phyloP scores from a whole-genome alignment of 2,113 vertebrate species.

The Pontoporia blainvillei region DNA sequence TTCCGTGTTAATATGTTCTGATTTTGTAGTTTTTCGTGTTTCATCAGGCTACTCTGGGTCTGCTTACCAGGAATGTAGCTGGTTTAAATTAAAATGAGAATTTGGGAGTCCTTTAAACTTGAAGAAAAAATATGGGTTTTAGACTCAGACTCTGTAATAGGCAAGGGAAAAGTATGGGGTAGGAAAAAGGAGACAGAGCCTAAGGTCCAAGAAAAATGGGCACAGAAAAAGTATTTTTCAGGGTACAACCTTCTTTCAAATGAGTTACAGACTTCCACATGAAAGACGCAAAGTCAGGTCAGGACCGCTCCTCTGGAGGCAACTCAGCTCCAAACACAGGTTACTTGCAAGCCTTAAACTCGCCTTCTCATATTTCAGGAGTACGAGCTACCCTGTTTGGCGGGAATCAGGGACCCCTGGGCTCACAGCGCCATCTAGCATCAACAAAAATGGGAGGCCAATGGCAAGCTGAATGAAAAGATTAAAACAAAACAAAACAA shows the following conservation, averaged over 20 bases:
- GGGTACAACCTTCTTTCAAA: background rate
- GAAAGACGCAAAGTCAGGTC: background rate
- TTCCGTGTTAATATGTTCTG: background rate
- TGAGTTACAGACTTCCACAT: background rate
- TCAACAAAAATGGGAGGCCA: background rate
- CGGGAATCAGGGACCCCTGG: background rate
- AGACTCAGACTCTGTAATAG: background rate
- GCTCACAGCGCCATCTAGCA: conserved; percentile 35
- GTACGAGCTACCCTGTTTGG: background rate
- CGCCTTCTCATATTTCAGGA: background rate
- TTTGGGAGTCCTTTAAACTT: background rate
- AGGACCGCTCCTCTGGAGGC: background rate
- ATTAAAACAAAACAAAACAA: too few relatives aligned
- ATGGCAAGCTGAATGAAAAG: background rate
- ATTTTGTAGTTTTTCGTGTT: background rate
- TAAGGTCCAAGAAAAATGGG: background rate
- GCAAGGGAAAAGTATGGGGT: background rate
- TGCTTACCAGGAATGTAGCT: background rate
- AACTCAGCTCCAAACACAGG: background rate
- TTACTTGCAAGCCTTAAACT: background rate
- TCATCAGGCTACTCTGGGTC: background rate
- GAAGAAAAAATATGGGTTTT: background rate
- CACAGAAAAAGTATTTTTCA: background rate
- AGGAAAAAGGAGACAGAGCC: background rate
- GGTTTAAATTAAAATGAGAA: background rate